Base-by-base conservation (phyloP, 23 tunicate species). In the Corella eumyota region DNA sequence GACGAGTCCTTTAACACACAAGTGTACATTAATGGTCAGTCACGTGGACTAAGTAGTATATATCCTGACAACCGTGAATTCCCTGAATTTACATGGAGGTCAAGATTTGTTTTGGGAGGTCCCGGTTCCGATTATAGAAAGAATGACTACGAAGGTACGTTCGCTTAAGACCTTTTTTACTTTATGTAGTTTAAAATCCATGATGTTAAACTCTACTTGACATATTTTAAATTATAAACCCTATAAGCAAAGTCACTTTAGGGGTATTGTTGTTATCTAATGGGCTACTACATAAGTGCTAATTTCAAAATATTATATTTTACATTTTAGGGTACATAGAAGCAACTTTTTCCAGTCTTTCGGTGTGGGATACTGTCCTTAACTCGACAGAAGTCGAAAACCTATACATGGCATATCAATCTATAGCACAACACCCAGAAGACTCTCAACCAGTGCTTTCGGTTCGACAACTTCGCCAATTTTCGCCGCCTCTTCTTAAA, bases 21-120 rank as follows among this genome's bases (percentile, higher is more conserved):
- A 21, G 66, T 70, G 27, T 68, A 54, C 26, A 32, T 72, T 3
- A 61, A 72, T 25, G 78, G 78, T 4, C 21, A 19, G 4, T 25
- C 34, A 19, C 51, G 50, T 22, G 78, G 78, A 7, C 2, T 17
- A n/a, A 50, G 60, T 3, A 25, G 32, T 9, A 7, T 1, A 40
- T 25, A 6, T 34, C 15, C 9, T 1, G 1, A 21, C 2, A 9
- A 19, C 21, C 30, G 49, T 5, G n/a, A n/a, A n/a, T n/a, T n/a
- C n/a, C n/a, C n/a, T n/a, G n/a, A n/a, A n/a, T n/a, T n/a, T n/a
- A n/a, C n/a, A n/a, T n/a, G n/a, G n/a, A n/a, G n/a, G n/a, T n/a
- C n/a, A n/a, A n/a, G n/a, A n/a, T n/a, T n/a, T n/a, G n/a, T n/a
- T n/a, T n/a, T n/a, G n/a, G n/a, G n/a, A n/a, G n/a, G n/a, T n/a